Evolutionary conservation across 2,888 invertebrate genomes (phyloP).

Genomic region (Protonemura montana): DNA sequence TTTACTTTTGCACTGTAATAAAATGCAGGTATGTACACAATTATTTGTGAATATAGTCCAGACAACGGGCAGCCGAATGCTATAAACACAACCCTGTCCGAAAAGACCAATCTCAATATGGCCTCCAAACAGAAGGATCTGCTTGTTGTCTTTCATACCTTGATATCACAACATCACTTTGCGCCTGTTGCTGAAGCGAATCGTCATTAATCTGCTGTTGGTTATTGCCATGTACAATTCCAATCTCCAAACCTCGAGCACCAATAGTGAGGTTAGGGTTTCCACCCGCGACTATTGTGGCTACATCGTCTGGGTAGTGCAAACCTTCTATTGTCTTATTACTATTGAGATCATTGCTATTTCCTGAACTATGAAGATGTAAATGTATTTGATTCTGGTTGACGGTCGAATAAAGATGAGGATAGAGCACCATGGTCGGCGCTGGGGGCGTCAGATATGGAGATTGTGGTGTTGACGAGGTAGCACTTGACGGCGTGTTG

Average conservation of each 20-base stretch:
- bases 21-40: background rate
- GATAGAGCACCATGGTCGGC: constrained; percentile 77
- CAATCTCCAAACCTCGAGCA: constrained; percentile 52
- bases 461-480: constrained; percentile 49
- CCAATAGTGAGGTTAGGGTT: constrained; percentile 52
- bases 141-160: constrained; percentile 52
- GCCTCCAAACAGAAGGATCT: constrained; percentile 56
- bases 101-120: constrained; percentile 52
- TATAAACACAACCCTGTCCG: background rate
- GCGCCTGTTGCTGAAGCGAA: constrained; percentile 57
- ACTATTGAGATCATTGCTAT: constrained; percentile 38
- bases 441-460: constrained; percentile 60
- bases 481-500: constrained; percentile 54
- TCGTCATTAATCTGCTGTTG: constrained; percentile 54
- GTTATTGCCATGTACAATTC: constrained; percentile 51
- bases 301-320: constrained; percentile 51
- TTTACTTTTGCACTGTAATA: background rate
- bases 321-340: constrained; percentile 41
- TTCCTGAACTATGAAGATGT: constrained; percentile 69
- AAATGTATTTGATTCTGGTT: constrained; percentile 88
- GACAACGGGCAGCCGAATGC: background rate
- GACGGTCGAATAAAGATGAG: constrained; percentile 82
- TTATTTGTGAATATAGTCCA: background rate
- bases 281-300: constrained; percentile 51
- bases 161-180: constrained; percentile 53